Conservation (phyloP, 2,888 invertebrate species). For the Platerodrilus igneus region DNA sequence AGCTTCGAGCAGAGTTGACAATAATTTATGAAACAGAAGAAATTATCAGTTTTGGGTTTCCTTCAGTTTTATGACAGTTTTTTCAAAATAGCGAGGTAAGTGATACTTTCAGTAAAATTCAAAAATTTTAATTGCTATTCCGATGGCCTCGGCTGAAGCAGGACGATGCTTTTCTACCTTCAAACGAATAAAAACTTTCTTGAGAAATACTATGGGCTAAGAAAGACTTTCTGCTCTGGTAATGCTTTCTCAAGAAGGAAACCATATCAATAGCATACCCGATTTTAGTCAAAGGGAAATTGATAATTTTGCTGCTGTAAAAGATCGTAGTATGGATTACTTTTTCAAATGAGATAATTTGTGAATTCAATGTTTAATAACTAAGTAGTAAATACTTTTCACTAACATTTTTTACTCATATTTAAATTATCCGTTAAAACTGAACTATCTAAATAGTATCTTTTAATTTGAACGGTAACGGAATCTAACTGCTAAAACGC, state of each 20-base stretch:
- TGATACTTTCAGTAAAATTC: slow-evolving; percentile 1
- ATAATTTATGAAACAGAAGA: background rate
- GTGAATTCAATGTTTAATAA: too few species aligned
- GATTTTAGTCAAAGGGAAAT: slow-evolving; percentile 5
- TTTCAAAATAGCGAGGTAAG: background rate
- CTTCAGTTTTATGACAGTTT: background rate
- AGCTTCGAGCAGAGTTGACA: slow-evolving; percentile 1
- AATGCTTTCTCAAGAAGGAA: too few species aligned
- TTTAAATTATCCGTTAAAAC: too few species aligned
- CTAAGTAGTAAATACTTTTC: too few species aligned
- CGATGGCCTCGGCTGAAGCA: slow-evolving; percentile 9
- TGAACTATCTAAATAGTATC: too few species aligned
- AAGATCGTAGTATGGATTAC: background rate
- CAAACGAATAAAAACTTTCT: slow-evolving; percentile 4
- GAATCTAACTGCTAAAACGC: too few species aligned
- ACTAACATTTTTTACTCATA: too few species aligned
- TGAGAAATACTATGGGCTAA: slow-evolving; percentile 5
- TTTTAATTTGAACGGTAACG: too few species aligned
- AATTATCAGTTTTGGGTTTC: slow-evolving; percentile 1
- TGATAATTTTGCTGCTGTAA: slow-evolving; percentile 4
- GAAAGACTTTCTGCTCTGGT: slow-evolving; percentile 3
- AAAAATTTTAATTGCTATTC: background rate
- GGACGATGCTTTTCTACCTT: slow-evolving; percentile 9
- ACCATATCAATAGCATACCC: background rate
- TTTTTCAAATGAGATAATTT: too few species aligned